Percentiles rank a stretch among this genome's conserved stretches.
These are phyloP conservation scores for Holothuria leucospilota DNA, from an alignment of 53 echinoderm and acorn worm genomes.

Conservation along the genomic window DNA sequence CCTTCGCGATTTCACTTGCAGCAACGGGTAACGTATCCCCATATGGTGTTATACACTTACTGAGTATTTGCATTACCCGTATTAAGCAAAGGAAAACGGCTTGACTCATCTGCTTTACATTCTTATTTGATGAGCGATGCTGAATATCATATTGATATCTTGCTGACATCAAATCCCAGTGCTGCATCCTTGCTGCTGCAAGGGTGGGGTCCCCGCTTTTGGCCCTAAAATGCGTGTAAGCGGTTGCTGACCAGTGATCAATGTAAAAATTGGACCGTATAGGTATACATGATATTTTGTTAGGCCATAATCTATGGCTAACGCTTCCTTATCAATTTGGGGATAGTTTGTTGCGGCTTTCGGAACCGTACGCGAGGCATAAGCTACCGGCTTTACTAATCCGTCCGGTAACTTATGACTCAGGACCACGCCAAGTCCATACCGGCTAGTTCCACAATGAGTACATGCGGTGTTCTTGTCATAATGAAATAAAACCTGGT, in stretches of 20 bases:
- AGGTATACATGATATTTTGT: slow-evolving; percentile 59
- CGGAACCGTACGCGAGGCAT: slow-evolving; percentile 48
- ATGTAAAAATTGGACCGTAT: slow-evolving; percentile 22
- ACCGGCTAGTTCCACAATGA: neutral
- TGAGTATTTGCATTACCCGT: too few relatives aligned
- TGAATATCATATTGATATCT: too few relatives aligned
- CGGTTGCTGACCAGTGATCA: slow-evolving; percentile 67
- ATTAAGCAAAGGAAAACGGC: too few relatives aligned
- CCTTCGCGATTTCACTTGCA: neutral
- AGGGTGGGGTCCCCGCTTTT: slow-evolving; percentile 6
- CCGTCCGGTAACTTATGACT: slow-evolving; percentile 1
- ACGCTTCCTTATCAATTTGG: slow-evolving; percentile 40
- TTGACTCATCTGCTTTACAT: neutral
- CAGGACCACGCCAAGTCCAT: neutral
- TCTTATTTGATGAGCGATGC: too few relatives aligned
- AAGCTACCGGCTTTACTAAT: slow-evolving; percentile 41
- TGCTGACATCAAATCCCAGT: slow-evolving; percentile 23
- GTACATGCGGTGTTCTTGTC: neutral
- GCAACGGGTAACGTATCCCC: too few relatives aligned
- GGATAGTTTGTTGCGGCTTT: slow-evolving; percentile 35
- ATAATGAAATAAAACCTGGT: neutral
- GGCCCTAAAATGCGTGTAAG: slow-evolving; percentile 44
- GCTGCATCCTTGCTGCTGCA: slow-evolving; percentile 36
- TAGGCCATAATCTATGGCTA: slow-evolving; percentile 45
- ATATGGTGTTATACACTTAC: too few relatives aligned